Percentiles rank a stretch among this genome's conserved stretches.
Evolutionary conservation across 2,888 invertebrate genomes (phyloP).

Genomic region (Anticlea derivata): DNA sequence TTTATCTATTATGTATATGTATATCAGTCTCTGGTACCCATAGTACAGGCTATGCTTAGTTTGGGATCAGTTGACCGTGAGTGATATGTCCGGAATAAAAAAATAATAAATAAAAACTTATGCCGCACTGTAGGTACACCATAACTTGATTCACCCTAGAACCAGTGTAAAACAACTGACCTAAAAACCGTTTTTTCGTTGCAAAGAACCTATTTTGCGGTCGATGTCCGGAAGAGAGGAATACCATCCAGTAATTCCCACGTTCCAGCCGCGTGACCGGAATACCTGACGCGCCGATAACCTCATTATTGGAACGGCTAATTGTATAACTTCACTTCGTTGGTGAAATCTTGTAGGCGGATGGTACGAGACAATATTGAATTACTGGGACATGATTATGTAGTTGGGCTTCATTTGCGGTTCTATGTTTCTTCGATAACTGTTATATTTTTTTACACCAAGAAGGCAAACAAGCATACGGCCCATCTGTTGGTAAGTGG

Average conservation of each 20-base stretch:
- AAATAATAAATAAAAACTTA: too few relatives aligned
- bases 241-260: conserved; percentile 10
- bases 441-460: too few relatives aligned
- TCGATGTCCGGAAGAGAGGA: conserved; percentile 6
- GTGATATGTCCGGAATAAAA: too few relatives aligned
- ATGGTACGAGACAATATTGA: not conserved
- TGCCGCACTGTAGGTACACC: too few relatives aligned
- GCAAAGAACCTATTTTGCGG: not conserved
- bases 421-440: not conserved
- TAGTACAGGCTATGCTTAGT: too few relatives aligned
- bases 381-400: not conserved
- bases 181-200: not conserved
- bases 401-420: not conserved
- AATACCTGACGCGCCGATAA: conserved; percentile 28
- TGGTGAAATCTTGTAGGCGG: conserved; percentile 27
- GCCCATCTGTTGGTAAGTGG: too few relatives aligned
- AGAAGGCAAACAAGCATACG: too few relatives aligned
- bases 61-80: too few relatives aligned
- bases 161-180: not conserved
- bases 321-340: conserved; percentile 37
- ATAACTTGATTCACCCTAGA: too few relatives aligned
- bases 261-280: conserved; percentile 20
- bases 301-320: conserved; percentile 40
- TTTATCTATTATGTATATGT: too few relatives aligned
- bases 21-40: too few relatives aligned